Conservation (phyloP, 2,113 vertebrate species). For the Gasterosteus aculeatus region DNA sequence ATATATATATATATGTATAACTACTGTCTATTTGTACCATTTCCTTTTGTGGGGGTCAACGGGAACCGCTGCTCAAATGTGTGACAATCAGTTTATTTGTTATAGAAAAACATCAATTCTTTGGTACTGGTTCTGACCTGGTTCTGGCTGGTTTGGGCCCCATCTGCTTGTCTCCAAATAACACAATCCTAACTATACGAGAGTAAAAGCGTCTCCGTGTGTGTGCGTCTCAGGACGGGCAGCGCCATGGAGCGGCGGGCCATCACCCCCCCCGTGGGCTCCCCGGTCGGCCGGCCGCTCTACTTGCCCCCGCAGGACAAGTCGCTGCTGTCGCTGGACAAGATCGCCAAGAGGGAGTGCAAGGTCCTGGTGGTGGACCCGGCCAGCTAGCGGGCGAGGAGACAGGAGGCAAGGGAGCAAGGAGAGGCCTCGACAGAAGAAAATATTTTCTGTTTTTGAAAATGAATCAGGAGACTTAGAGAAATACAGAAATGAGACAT, state of each 20-base stretch:
- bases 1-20: too few species aligned
- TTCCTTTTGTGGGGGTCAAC: too few species aligned
- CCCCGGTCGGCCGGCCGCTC: slow-evolving; percentile 89
- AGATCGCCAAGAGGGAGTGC: slow-evolving; percentile 95
- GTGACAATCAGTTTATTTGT: too few species aligned
- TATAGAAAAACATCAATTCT: too few species aligned
- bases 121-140: too few species aligned
- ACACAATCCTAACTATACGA: too few species aligned
- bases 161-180: too few species aligned
- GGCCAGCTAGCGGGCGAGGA: slow-evolving; percentile 62
- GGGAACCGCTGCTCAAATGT: too few species aligned
- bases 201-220: slow-evolving; percentile 41
- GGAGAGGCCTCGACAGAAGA: neutral
- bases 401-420: neutral
- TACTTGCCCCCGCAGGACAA: slow-evolving; percentile 90
- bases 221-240: slow-evolving; percentile 83
- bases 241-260: slow-evolving; percentile 94
- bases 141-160: too few species aligned
- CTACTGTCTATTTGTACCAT: too few species aligned
- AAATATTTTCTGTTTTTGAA: neutral
- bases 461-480: neutral
- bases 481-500: too few species aligned
- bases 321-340: slow-evolving; percentile 89
- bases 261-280: slow-evolving; percentile 92
- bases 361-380: slow-evolving; percentile 92